Percentiles rank a stretch among this genome's conserved stretches.
Conservation (phyloP, 2,888 invertebrate species). For the Palloptera scutellata region DNA sequence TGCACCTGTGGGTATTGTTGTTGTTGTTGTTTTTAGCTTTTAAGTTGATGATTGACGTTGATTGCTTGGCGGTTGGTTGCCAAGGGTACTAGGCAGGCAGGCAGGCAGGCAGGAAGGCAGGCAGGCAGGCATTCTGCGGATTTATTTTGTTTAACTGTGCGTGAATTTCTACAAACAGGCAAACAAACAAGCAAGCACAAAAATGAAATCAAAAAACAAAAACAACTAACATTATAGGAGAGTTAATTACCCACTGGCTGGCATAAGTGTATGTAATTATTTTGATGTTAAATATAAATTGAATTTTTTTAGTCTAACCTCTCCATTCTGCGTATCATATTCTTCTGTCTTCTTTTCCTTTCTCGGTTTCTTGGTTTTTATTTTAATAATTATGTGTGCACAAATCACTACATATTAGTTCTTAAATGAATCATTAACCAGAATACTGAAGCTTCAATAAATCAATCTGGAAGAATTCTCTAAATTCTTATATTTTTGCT, state of each 20-base stretch:
- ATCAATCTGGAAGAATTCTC: too few relatives aligned
- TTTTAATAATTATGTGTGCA: too few relatives aligned
- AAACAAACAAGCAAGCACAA: neutral
- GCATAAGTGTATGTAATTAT: too few relatives aligned
- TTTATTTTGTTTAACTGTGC: constrained; percentile 29
- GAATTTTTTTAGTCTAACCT: neutral
- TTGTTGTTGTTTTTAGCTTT: constrained; percentile 5
- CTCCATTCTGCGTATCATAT: neutral
- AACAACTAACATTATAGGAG: too few relatives aligned
- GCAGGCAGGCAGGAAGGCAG: too few relatives aligned
- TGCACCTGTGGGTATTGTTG: constrained; percentile 24
- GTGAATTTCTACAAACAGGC: constrained; percentile 20
- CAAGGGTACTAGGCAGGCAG: too few relatives aligned
- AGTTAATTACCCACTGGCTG: constrained; percentile 15
- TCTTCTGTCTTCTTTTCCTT: neutral
- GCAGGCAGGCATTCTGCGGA: neutral
- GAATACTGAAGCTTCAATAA: too few relatives aligned
- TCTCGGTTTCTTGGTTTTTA: neutral
- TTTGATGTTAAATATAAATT: neutral
- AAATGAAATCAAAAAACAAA: too few relatives aligned
- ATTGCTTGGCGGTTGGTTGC: constrained; percentile 2
- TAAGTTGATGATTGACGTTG: neutral
- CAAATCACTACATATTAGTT: too few relatives aligned
- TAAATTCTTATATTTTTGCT: too few relatives aligned
- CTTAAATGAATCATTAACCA: too few relatives aligned